These are phyloP conservation scores for Myrmecophaga tridactyla DNA, from an alignment of 2,113 vertebrate species.

Conservation along the genomic window DNA sequence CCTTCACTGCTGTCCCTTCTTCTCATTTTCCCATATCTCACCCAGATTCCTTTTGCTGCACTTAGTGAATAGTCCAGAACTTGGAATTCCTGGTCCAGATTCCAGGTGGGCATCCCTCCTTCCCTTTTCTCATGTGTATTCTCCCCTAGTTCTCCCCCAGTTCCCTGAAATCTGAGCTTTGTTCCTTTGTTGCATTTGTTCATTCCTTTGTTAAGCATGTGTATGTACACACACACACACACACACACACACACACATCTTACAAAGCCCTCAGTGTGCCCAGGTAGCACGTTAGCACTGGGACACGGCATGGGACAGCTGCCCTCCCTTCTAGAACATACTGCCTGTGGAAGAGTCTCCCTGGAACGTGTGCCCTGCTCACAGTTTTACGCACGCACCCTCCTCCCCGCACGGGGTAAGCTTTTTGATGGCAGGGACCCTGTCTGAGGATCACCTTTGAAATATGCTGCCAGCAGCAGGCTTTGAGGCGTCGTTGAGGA, in stretches of 20 bases:
- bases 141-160: too few relatives aligned
- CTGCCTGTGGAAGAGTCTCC: too few relatives aligned
- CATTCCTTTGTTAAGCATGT: background rate
- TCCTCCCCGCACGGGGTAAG: fast-evolving
- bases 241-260: too few relatives aligned
- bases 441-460: background rate
- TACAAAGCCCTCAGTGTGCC: background rate
- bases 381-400: background rate
- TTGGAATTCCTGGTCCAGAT: background rate
- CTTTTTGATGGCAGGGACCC: background rate
- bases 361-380: fast-evolving
- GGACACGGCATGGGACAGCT: fast-evolving
- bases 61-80: background rate
- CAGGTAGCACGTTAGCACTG: fast-evolving
- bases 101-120: background rate
- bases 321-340: too few relatives aligned
- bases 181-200: background rate
- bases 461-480: background rate
- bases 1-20: too few relatives aligned
- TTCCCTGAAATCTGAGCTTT: background rate
- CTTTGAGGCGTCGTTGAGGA: background rate
- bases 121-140: background rate
- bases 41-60: background rate
- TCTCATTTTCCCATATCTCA: background rate
- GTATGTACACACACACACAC: too few relatives aligned